A percentile compares a stretch with the other conserved stretches of the same genome.
Conservation (phyloP, 1,140 invertebrate genomes). For the Calliphora vicina region DNA sequence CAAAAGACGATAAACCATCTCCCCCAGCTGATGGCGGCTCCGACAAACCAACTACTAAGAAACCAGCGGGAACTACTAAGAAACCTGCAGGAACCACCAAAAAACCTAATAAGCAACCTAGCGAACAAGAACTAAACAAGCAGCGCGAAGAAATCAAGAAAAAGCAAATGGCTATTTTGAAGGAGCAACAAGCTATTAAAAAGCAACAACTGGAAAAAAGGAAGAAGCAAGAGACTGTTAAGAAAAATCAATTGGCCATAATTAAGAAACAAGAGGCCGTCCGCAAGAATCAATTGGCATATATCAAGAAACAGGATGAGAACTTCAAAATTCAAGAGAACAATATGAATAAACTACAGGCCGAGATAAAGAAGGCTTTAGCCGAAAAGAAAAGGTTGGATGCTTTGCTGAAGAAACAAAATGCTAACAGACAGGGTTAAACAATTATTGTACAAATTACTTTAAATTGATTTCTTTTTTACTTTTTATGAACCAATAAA, state of each 20-base stretch:
- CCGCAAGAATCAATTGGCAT: neutral
- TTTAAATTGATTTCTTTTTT: too few relatives aligned
- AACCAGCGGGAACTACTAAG: too few relatives aligned
- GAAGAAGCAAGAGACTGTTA: neutral
- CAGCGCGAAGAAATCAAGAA: neutral
- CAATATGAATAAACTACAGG: neutral
- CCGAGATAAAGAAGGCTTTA: neutral
- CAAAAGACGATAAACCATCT: too few relatives aligned
- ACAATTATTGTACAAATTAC: neutral
- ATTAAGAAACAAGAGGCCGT: neutral
- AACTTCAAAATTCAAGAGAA: neutral
- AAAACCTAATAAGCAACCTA: neutral
- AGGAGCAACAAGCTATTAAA: neutral
- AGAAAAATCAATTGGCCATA: neutral
- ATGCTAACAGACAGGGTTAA: neutral
- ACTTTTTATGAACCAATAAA: too few relatives aligned
- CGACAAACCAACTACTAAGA: neutral
- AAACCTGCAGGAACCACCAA: neutral
- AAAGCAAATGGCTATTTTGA: neutral
- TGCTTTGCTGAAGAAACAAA: neutral
- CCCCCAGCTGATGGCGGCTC: too few relatives aligned
- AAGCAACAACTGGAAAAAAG: neutral
- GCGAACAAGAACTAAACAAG: neutral
- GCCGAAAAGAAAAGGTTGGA: neutral
- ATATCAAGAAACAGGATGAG: neutral